Evolutionary conservation across 2,888 invertebrate genomes (phyloP).

Genomic region (Poecilobothrus nobilitatus): DNA sequence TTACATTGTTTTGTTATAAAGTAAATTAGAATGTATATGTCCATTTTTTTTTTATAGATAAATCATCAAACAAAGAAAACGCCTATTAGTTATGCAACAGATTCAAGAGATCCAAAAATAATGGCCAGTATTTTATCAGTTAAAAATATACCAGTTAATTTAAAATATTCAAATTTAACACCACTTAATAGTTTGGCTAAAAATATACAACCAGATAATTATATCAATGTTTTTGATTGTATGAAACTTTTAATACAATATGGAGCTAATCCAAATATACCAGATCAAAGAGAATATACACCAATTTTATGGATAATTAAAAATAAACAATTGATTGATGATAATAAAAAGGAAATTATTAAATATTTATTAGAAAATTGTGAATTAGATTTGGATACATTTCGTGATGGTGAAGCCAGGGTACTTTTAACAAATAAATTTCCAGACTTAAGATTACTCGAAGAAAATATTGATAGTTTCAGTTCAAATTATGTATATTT

Average conservation of each 20-base stretch:
- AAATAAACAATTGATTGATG: conserved; percentile 31
- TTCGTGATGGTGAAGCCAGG: conserved; percentile 40
- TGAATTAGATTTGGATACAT: conserved; percentile 34
- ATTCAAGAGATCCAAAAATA: conserved; percentile 38
- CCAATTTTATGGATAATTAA: conserved; percentile 37
- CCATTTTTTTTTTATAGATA: conserved; percentile 27
- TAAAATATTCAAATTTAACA: conserved; percentile 34
- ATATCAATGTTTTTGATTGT: conserved; percentile 31
- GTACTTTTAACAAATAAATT: conserved; percentile 28
- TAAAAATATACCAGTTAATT: conserved; percentile 31
- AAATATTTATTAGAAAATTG: conserved; percentile 31
- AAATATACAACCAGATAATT: conserved; percentile 34
- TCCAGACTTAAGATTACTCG: conserved; percentile 32
- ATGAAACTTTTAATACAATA: conserved; percentile 34
- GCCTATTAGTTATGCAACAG: conserved; percentile 38
- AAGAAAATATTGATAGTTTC: conserved; percentile 22
- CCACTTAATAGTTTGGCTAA: conserved; percentile 39
- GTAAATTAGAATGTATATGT: too few relatives aligned
- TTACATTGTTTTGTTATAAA: too few relatives aligned
- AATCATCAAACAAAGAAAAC: conserved; percentile 35
- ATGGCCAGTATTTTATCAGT: conserved; percentile 29
- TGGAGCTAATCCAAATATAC: conserved; percentile 40
- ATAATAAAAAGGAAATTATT: conserved; percentile 30
- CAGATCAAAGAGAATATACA: conserved; percentile 39
- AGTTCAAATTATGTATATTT: conserved; percentile 21